These are phyloP conservation scores for Melanerpes formicivorus DNA, from an alignment of 2,113 vertebrate genomes.

Conservation along the genomic window DNA sequence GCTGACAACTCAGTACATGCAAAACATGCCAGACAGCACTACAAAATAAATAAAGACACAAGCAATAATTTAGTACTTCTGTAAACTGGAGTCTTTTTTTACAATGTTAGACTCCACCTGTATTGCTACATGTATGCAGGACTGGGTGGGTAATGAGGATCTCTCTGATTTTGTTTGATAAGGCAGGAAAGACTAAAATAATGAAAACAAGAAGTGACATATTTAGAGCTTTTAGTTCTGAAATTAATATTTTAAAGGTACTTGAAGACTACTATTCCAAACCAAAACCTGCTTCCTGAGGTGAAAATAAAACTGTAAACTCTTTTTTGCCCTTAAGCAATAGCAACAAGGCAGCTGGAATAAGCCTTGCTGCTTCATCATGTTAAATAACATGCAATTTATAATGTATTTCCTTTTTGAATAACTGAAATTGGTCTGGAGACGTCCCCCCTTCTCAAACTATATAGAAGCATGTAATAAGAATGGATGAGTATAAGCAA, in stretches of 20 bases:
- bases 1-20: background rate
- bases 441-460: background rate
- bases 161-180: background rate
- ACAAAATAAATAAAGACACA: accelerated
- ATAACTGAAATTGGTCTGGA: background rate
- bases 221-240: background rate
- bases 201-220: background rate
- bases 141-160: background rate
- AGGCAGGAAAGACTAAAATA: background rate
- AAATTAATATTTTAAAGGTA: background rate
- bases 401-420: background rate
- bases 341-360: accelerated
- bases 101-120: too few species aligned
- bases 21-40: background rate
- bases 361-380: background rate
- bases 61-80: background rate
- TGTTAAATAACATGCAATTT: background rate
- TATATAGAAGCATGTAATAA: background rate
- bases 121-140: background rate
- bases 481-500: background rate
- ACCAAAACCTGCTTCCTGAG: background rate
- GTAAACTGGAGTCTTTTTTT: background rate
- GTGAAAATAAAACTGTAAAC: background rate
- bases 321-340: background rate
- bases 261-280: background rate